Percentiles rank a stretch among this genome's conserved stretches.
Evolutionary conservation across 2,888 invertebrate genomes (phyloP).

Genomic region (Choristoneura rosaceana): DNA sequence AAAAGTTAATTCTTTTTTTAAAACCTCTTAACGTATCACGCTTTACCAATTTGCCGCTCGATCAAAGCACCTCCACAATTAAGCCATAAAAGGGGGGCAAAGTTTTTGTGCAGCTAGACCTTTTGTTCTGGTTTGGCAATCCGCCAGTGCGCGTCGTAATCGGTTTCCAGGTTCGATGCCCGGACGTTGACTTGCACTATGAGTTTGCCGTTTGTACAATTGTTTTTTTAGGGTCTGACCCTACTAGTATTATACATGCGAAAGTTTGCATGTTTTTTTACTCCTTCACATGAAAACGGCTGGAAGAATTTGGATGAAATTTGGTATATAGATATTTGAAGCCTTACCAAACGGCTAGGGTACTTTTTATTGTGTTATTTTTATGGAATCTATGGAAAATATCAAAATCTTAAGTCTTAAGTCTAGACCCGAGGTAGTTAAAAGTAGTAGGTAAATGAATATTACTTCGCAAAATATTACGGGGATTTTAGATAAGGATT

Average conservation of each 20-base stretch:
- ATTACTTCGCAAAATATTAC: too few species aligned
- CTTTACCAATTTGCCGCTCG: constrained; percentile 10
- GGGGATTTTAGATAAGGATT: not conserved
- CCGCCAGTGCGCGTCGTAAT: constrained; percentile 34
- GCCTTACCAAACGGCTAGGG: too few species aligned
- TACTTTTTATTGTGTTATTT: too few species aligned
- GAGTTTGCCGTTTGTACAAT: constrained; percentile 10
- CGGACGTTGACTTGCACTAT: constrained; percentile 34
- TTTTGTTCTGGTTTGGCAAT: constrained; percentile 34
- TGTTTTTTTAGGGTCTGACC: not conserved
- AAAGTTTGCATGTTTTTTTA: too few species aligned
- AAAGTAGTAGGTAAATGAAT: too few species aligned
- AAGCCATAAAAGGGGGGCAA: constrained; percentile 28
- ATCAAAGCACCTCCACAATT: constrained; percentile 9
- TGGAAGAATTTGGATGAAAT: too few species aligned
- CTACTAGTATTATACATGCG: too few species aligned
- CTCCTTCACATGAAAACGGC: too few species aligned
- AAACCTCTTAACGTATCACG: not conserved
- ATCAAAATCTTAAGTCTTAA: too few species aligned
- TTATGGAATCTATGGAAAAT: too few species aligned
- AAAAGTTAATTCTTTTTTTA: not conserved
- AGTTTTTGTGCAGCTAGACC: constrained; percentile 29
- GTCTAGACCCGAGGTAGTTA: too few species aligned
- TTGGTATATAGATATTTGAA: too few species aligned
- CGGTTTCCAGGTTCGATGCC: constrained; percentile 37